phyloP scores from a whole-genome alignment of 1,140 invertebrate genomes.

The Conus betulinus region DNA sequence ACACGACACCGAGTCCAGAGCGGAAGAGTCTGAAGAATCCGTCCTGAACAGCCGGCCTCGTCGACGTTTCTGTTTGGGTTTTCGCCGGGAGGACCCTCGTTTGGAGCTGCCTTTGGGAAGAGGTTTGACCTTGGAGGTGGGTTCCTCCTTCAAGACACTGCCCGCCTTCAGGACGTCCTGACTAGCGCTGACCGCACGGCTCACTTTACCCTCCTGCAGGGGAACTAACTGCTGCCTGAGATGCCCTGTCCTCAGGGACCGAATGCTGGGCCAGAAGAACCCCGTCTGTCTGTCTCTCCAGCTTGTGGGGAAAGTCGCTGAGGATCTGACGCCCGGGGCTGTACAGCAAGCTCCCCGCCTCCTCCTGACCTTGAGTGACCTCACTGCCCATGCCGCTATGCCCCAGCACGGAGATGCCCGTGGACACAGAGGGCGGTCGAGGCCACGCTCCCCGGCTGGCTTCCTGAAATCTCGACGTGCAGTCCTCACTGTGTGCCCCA shows the following conservation, averaged over 20 bases:
- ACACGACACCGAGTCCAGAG: neutral
- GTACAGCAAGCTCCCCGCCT: neutral
- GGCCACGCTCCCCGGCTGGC: neutral
- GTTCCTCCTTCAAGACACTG: neutral
- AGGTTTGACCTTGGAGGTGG: neutral
- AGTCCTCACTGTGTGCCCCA: slow-evolving; percentile 14
- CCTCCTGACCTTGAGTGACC: no score
- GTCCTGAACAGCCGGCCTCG: neutral
- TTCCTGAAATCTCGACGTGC: neutral
- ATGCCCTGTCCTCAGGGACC: neutral
- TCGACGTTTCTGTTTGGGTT: neutral
- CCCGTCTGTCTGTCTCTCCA: slow-evolving; percentile 13
- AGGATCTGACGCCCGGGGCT: neutral
- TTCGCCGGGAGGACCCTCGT: neutral
- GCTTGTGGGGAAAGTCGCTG: neutral
- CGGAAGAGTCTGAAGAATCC: slow-evolving; percentile 3
- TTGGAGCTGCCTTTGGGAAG: slow-evolving; percentile 6
- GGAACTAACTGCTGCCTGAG: slow-evolving; percentile 8
- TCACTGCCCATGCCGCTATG: neutral
- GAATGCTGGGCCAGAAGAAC: neutral
- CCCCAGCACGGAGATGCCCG: neutral
- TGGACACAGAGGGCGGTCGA: neutral
- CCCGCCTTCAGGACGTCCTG: neutral
- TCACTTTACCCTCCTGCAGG: neutral
- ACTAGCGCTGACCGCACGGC: neutral